Evolutionary conservation across 2,888 invertebrate genomes (phyloP), one percentile per base, ranked within the genome.

Genomic region (Hemicrepidius hirtus): DNA sequence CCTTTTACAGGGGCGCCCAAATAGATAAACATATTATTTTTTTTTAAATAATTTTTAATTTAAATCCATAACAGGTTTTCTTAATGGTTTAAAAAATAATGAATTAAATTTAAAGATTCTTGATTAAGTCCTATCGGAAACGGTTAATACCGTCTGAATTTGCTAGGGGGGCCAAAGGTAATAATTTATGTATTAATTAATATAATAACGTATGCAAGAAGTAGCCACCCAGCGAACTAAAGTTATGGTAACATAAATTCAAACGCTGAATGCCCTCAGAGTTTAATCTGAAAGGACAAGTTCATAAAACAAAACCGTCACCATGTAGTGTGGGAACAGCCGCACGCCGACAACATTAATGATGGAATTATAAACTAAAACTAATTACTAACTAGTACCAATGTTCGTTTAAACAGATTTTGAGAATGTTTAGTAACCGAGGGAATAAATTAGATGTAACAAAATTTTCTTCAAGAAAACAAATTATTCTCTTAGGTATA

Each of bases 271-370:
- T 62, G 62, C 46, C 46, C 64, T 44, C 35, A 10, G 37, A 35
- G 35, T 64, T 49, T 64, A 64, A 64, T 64, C 49, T 20, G 21
- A 35, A 50, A 44, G 64, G 64, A 64, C 64, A 64, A 64, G 64
- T 50, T 64, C 64, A 64, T 62, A 64, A 64, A 64, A 70, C 73
- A 59, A 65, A 68, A 63, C 50, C 64, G 65, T 59, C 69, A 49
- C 44, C 63, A n/a, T 53, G 63, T 32, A 57, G 57, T 68, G 67
- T 57, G 66, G 68, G 67, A 68, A 63, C 55, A 40, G 60, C 65
- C 71, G 46, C 63, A 62, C 69, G 66, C 66, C 68, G 63, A 28
- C 69, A 69, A 57, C 66, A 16, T 49, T 64, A 64, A 64, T 64
- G 64, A 64, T 49, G 64, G 18, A 64, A 64, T 64, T 49, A n/a